Percentiles rank a stretch among this genome's conserved stretches.
These are phyloP conservation scores for Hippolais icterina DNA, from an alignment of 2,113 vertebrate genomes.

Conservation along the genomic window DNA sequence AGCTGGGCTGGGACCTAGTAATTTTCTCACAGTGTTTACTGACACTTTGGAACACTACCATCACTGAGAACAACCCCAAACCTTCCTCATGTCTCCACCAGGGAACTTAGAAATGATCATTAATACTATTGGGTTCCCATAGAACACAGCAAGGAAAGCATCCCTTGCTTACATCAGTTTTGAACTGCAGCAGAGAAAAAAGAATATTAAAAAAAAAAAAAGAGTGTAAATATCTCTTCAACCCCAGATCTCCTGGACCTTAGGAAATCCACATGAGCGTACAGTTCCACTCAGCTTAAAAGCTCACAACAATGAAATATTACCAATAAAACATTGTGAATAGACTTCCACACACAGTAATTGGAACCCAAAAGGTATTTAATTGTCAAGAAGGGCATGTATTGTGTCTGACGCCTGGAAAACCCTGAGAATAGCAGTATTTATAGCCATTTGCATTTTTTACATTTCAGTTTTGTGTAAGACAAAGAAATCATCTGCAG, in stretches of 20 bases:
- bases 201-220: background rate
- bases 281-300: background rate
- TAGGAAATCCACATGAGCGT: background rate
- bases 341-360: background rate
- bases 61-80: background rate
- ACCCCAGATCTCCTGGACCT: background rate
- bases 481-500: background rate
- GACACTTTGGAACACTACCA: background rate
- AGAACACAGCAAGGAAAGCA: background rate
- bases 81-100: background rate
- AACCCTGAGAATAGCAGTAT: background rate
- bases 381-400: background rate
- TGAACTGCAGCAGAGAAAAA: background rate
- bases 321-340: conserved; percentile 27
- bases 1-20: background rate
- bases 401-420: background rate
- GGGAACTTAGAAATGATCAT: background rate
- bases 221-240: background rate
- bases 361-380: conserved; percentile 29
- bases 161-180: background rate
- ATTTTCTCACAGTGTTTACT: background rate
- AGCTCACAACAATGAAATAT: background rate
- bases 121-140: background rate
- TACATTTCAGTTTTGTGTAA: background rate
- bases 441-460: background rate